Base-by-base conservation (phyloP, 2,888 invertebrate genomes). In the Phytoseiulus persimilis region DNA sequence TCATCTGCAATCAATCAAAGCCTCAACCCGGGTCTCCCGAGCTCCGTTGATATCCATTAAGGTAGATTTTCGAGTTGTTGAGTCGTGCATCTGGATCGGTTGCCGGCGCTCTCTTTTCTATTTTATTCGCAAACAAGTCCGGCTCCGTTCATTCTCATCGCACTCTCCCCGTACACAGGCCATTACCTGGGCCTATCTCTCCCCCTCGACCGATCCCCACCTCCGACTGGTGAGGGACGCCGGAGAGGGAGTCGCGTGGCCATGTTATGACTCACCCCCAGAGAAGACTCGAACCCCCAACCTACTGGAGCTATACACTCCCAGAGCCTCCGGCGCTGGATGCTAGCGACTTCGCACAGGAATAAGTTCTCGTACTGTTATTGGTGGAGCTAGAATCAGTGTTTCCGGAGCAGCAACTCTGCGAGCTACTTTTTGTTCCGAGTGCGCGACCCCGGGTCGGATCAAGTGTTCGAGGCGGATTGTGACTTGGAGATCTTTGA, bases 181-280 rank as follows among this genome's bases (percentile, higher is more conserved):
- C 65, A 28, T 39, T 39, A 65, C 65, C 65, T 46, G 46, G 14
- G 46, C 46, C 46, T 46, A 46, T 46, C 46, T 65, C 65, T 65
- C 65, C 65, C 65, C 18, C 65, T 65, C 65, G 65, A 2, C 65
- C 65, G 65, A 65, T 65, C 65, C 65, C 65, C 65, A 65, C 65
- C 65, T 65, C 65, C 65, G 65, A 65, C 5, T 65, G 65, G 65
- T 65, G 65, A 65, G 65, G 65, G 65, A 65, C 65, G 65, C 65
- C 65, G 65, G 65, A 65, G 65, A 65, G 32, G 87, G 87, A 39
- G 87, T 87, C 87, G 87, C 87, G 87, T 87, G 87, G 87, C 87
- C 32, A 45, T 87, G 39, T 87, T 87, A 32, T 87, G 87, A 87
- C 87, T 87, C 87, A 87, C 65, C 65, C 65, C 65, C 65, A 65